Evolutionary conservation across 1,140 invertebrate species (phyloP).

Genomic region (Drosophila ogumai): DNA sequence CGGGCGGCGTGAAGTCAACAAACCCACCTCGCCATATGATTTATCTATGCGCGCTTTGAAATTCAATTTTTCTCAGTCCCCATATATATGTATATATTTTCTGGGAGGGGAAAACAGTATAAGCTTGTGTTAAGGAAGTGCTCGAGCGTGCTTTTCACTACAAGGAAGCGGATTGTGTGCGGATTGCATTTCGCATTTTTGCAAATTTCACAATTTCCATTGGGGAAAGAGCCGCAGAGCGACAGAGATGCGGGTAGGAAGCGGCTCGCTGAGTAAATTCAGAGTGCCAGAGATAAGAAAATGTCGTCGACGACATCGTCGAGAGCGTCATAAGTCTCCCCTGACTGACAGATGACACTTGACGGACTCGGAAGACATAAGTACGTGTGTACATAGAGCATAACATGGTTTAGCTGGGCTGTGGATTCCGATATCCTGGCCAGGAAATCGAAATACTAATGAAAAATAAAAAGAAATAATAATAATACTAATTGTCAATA

Average conservation of each 20-base stretch:
- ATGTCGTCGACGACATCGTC: background rate
- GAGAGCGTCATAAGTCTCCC: slow-evolving; percentile 20
- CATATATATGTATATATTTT: background rate
- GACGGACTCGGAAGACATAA: slow-evolving; percentile 5
- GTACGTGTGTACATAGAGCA: background rate
- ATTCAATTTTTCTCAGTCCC: slow-evolving; percentile 29
- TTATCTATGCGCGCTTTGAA: slow-evolving; percentile 49
- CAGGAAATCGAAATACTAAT: background rate
- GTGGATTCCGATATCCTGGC: background rate
- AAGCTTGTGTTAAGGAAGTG: slow-evolving; percentile 31
- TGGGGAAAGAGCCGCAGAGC: background rate
- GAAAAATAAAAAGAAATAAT: no score
- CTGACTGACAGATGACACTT: slow-evolving; percentile 23
- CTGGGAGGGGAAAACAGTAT: background rate
- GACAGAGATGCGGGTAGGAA: slow-evolving; percentile 19
- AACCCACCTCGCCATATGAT: slow-evolving; percentile 50
- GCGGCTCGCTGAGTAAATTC: slow-evolving; percentile 3
- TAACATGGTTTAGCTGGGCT: background rate
- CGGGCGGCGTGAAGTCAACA: slow-evolving; percentile 34
- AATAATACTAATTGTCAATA: no score
- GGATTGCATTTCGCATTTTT: slow-evolving; percentile 13
- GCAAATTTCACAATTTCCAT: slow-evolving; percentile 9
- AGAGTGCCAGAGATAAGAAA: slow-evolving; percentile 31
- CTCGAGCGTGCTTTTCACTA: slow-evolving; percentile 13
- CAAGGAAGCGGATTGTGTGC: slow-evolving; percentile 25